Evolutionary conservation across 2,797 vertebrate species (phyloP).

Genomic region (Squalus acanthias): DNA sequence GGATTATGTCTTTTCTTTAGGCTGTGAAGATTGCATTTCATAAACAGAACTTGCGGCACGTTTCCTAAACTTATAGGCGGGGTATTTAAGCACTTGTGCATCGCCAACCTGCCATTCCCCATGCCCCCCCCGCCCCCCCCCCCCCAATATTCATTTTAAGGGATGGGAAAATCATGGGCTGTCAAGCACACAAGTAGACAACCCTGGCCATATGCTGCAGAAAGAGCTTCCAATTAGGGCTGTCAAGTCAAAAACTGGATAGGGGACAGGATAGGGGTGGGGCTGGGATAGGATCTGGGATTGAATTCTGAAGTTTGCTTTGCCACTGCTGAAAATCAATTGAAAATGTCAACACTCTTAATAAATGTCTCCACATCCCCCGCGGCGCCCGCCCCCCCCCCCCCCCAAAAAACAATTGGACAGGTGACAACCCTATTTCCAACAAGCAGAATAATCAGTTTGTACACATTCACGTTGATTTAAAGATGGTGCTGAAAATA

Average conservation of each 20-base stretch:
- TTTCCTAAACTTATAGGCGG: background rate
- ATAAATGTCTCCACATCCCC: too few species aligned
- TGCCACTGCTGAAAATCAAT: background rate
- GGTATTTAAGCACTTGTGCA: background rate
- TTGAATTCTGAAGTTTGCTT: background rate
- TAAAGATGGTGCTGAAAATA: background rate
- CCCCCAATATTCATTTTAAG: background rate
- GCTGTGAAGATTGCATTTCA: background rate
- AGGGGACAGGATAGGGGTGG: background rate
- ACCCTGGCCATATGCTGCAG: background rate
- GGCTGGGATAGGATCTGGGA: background rate
- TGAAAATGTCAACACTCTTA: background rate
- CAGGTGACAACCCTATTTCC: background rate
- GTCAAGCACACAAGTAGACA: background rate
- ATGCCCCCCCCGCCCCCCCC: background rate
- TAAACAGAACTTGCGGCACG: background rate
- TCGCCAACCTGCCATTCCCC: background rate
- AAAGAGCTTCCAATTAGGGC: background rate
- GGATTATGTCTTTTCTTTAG: background rate
- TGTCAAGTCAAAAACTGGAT: background rate
- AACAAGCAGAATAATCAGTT: background rate
- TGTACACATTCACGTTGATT: background rate
- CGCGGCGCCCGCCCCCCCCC: too few species aligned
- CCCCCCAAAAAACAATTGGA: background rate
- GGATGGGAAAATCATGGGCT: background rate